Evolutionary conservation across 2,113 vertebrate genomes (phyloP), one percentile per base, ranked within the genome.

Genomic region (Pterocles orientalis): DNA sequence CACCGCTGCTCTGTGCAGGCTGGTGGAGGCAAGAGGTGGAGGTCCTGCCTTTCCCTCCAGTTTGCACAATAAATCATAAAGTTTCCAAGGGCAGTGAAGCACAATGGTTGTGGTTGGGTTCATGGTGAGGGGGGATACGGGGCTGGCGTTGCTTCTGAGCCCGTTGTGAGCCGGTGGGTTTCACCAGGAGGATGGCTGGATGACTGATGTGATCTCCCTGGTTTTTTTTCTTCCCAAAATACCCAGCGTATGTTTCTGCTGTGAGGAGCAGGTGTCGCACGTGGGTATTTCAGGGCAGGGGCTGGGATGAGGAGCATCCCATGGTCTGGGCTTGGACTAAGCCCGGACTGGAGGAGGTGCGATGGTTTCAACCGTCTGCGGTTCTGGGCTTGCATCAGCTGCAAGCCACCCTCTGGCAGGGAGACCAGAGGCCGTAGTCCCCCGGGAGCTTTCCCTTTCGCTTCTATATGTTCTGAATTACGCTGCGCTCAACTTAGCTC

Each of bases 81-180:
- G 29, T 31, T 80, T 53, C 68, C 18, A 6, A 23, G 31, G 36
- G 50, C 41, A 34, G 2, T 0, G 8, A 50, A 41, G 33, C 17
- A 2, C 21, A 24, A 1, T 12, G 18, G 0, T 12, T 18, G 33
- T 3, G 60, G 41, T 8, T 47, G 70, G 33, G 48, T 7, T 53
- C 19, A 3, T 0, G 1, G 8, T 12, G 50, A 34, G 29, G 3
- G 45, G 25, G 34, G 34, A 3, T 14, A 1, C 2, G 24, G n/a
- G 24, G 19, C 20, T 20, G 2, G 10, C 26, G 23, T 54, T 28
- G 10, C 26, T 43, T 21, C 60, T 7, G 34, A 68, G 25, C 10
- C 25, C 45, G 3, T 16, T 5, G 3, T 11, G 45, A 34, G 33
- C 28, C 24, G 5, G 15, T 7, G 51, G 16, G 11, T 34, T 14